Base-by-base conservation (phyloP, 2,113 vertebrate genomes). In the Scartelaos histophorus region DNA sequence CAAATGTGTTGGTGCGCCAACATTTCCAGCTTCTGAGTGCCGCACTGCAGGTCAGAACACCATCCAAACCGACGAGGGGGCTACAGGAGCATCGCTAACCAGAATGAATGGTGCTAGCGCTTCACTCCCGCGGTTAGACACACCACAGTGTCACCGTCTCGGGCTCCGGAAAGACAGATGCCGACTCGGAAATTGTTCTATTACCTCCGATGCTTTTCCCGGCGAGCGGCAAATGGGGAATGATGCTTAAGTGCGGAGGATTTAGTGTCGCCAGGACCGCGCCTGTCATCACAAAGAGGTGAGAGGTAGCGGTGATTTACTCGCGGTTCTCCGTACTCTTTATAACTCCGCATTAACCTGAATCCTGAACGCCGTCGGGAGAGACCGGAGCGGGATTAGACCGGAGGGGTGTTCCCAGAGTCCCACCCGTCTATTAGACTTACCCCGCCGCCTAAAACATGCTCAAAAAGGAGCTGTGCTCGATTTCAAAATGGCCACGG, bases 291-390 rank as follows among this genome's bases (percentile, higher is more conserved):
- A 71, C 85, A 72, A 68, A 51, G 86, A 85, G 82, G 86, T 74
- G 87, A 81, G 75, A 75, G 78, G 7, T 43, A 43, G 51, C 43
- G 66, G 70, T 86, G 86, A 91, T 85, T 29, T 82, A 87, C 76
- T 70, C 83, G 76, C 78, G 35, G 57, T 79, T 67, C 85, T 71
- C 79, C 77, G 81, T 34, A 82, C 69, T 53, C 56, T 58, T 90
- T 90, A 86, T 84, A 88, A 85, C 86, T 87, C 85, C 69, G 79
- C 86, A 85, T 89, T 90, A 88, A 87, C 86, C 89, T 81, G 85
- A 85, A 89, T 89, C 86, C 89, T 86, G 25, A 34, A 83, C 69
- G 77, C 76, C 76, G 68, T 70, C 76, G 82, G 78, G 76, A 75
- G 72, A 81, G 58, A 75, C 81, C 82, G 35, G 76, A 6, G 53